Evolutionary conservation across 2,888 invertebrate species (phyloP).

Genomic region (Nomada fabriciana): DNA sequence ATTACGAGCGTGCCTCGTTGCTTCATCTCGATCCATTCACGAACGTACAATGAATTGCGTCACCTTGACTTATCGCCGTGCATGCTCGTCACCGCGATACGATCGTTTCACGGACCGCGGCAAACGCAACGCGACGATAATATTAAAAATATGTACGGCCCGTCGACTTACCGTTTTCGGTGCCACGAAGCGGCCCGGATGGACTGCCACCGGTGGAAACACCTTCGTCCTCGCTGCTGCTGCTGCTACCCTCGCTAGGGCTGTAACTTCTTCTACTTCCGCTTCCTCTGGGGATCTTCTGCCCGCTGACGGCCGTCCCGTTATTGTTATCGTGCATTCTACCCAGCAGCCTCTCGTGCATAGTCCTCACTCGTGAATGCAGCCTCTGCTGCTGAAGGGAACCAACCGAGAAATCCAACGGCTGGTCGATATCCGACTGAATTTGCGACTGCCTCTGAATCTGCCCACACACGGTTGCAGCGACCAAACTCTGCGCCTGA

Average conservation of each 20-base stretch:
- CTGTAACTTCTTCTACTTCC: conserved; percentile 81
- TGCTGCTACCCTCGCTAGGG: conserved; percentile 81
- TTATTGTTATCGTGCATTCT: conserved; percentile 81
- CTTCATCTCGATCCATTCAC: not conserved
- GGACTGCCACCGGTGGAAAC: conserved; percentile 83
- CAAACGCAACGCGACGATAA: not conserved
- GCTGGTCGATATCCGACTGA: conserved; percentile 86
- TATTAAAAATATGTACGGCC: not conserved
- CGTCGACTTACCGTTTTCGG: conserved; percentile 80
- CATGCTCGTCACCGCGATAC: not conserved
- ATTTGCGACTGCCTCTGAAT: conserved; percentile 82
- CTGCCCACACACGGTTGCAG: conserved; percentile 85
- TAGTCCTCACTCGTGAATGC: conserved; percentile 75
- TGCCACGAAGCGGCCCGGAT: conserved; percentile 80
- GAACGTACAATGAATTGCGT: conserved; percentile 44
- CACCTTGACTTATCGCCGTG: conserved; percentile 34
- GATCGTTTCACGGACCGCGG: conserved; percentile 4
- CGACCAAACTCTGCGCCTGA: conserved; percentile 87
- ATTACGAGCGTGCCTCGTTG: not conserved
- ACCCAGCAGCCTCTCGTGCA: conserved; percentile 77
- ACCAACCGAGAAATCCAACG: conserved; percentile 91
- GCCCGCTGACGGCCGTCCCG: conserved; percentile 69
- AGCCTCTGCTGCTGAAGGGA: conserved; percentile 84
- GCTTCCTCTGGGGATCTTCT: conserved; percentile 73
- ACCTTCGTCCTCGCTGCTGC: conserved; percentile 83